Percentiles rank a stretch among this genome's conserved stretches.
Evolutionary conservation across 2,888 invertebrate genomes (phyloP).

Genomic region (Leptopilina myrica): DNA sequence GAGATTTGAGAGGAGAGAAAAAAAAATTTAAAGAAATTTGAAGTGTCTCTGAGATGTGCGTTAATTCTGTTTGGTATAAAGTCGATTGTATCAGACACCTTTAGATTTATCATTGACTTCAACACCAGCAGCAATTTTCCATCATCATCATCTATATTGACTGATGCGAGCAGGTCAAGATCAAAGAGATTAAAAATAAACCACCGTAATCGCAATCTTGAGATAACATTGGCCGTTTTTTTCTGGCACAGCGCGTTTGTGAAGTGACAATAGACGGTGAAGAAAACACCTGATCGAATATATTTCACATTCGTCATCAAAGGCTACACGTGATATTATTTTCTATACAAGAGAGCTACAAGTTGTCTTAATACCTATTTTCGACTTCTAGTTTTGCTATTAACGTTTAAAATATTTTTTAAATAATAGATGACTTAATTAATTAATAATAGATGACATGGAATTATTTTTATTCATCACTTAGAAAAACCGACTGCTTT

Average conservation of each 20-base stretch:
- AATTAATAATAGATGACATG: no score
- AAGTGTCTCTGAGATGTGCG: background rate
- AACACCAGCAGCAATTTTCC: background rate
- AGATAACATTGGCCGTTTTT: constrained; percentile 8
- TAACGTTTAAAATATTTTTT: no score
- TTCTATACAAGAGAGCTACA: no score
- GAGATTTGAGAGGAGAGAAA: background rate
- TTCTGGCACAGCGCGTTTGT: constrained; percentile 9
- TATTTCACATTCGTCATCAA: no score
- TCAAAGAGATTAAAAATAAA: constrained; percentile 33
- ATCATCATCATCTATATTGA: background rate
- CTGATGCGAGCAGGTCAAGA: constrained; percentile 26
- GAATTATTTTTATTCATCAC: no score
- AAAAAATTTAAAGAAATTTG: constrained; percentile 1
- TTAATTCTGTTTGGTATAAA: background rate
- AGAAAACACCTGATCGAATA: background rate
- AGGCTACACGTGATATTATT: no score
- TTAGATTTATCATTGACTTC: background rate
- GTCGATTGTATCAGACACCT: background rate
- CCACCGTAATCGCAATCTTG: constrained; percentile 12
- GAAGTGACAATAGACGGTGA: background rate
- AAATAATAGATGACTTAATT: no score
- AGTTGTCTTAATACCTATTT: no score
- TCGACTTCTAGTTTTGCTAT: no score
- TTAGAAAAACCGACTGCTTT: no score